Base-by-base conservation (phyloP, 2,888 invertebrate species). In the Gibbula magus region DNA sequence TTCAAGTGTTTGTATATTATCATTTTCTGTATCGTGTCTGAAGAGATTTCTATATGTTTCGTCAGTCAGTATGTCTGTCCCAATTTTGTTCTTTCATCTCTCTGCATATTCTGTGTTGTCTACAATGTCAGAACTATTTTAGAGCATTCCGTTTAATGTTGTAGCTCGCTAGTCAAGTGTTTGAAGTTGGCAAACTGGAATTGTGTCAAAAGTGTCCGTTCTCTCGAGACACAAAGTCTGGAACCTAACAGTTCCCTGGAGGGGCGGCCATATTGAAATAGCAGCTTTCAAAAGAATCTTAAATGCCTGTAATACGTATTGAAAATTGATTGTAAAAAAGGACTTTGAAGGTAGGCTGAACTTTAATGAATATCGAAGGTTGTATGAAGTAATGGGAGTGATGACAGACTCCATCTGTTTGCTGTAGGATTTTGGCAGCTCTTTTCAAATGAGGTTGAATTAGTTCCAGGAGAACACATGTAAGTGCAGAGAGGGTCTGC, bases 221-320 rank as follows among this genome's bases (percentile, higher is more conserved):
- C 61, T 29, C 61, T n/a, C 22, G 61, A 61, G 61, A 61, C 61
- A 61, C 2, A 13, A 29, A 61, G 61, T 61, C 61, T 61, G 61
- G 61, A 61, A 29, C 25, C 25, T 25, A 25, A 25, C 13, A 25
- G 29, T 13, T 29, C 61, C 29, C 61, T 13, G 25, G 61, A 25
- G 45, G 61, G n/a, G 61, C 61, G 25, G 25, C 29, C 61, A 61
- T 61, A 61, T 25, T 61, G 61, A 61, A 61, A 61, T 61, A 61
- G 61, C 25, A 61, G 61, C 61, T 18, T 22, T 61, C 29, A 61
- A 61, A 61, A 61, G 61, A 61, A 22, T 61, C 61, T 29, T 29
- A n/a, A 25, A 61, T 61, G 61, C 61, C 29, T 61, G 25, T 61
- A 61, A 61, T 61, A 61, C 61, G 29, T 61, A 61, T 61, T 61